Evolutionary conservation across 2,113 vertebrate genomes (phyloP).

Genomic region (Prochilodus magdalenae): DNA sequence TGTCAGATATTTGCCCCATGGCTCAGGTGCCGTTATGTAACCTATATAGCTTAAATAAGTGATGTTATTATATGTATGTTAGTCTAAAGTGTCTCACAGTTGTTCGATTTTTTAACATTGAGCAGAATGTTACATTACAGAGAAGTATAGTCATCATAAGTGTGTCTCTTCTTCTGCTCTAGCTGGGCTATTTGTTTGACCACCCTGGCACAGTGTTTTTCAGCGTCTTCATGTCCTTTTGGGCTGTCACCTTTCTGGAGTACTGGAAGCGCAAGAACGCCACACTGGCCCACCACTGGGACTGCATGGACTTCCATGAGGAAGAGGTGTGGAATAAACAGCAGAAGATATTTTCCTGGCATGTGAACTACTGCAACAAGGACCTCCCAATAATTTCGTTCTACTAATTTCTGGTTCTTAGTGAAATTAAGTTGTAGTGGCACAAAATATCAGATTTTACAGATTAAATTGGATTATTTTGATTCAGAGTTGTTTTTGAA

Average conservation of each 20-base stretch:
- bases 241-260: conserved; percentile 82
- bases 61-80: neutral
- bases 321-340: conserved; percentile 69
- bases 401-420: too few relatives aligned
- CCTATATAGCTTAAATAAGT: neutral
- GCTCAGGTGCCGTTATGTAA: conserved; percentile 75
- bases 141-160: too few relatives aligned
- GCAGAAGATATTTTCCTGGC: neutral
- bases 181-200: conserved; percentile 82
- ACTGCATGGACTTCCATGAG: conserved; percentile 83
- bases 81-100: too few relatives aligned
- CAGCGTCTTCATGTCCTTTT: conserved; percentile 85
- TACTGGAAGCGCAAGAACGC: conserved; percentile 83
- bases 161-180: neutral
- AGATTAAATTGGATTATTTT: too few relatives aligned
- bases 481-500: too few relatives aligned
- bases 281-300: conserved; percentile 81
- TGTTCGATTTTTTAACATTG: too few relatives aligned
- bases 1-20: conserved; percentile 84
- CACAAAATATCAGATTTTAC: too few relatives aligned
- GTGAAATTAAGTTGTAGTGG: too few relatives aligned
- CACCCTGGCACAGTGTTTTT: conserved; percentile 81
- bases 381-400: too few relatives aligned
- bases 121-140: too few relatives aligned
- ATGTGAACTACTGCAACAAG: neutral